Percentiles rank a stretch among this genome's conserved stretches.
Evolutionary conservation across 92 coral and sea anemone species (phyloP).

Genomic region (Phenganax stokvisi): DNA sequence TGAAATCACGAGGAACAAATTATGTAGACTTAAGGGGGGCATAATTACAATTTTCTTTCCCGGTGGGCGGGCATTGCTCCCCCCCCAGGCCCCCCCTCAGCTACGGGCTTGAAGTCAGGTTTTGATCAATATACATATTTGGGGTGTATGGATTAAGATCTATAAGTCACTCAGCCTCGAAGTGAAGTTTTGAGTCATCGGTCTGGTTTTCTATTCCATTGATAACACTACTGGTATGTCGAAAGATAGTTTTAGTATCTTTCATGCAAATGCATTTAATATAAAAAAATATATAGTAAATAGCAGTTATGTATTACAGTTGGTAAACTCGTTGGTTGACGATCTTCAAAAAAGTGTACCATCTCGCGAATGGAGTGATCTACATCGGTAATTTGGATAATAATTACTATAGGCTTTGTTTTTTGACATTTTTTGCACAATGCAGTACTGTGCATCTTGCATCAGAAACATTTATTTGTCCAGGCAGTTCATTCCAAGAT

Average conservation of each 20-base stretch:
- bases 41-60: no score
- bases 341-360: constrained; percentile 46
- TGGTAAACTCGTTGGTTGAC: constrained; percentile 61
- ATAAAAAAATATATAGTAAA: no score
- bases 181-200: no score
- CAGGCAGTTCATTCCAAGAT: constrained; percentile 56
- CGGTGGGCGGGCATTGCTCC: no score
- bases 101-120: background rate
- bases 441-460: background rate
- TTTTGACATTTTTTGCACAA: background rate
- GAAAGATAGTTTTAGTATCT: no score
- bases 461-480: background rate
- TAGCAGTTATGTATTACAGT: constrained; percentile 34
- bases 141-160: background rate
- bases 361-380: constrained; percentile 47
- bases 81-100: no score
- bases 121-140: background rate
- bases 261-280: no score
- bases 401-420: background rate
- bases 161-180: background rate
- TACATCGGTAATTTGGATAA: constrained; percentile 42
- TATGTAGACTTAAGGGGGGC: no score
- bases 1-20: no score
- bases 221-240: no score
- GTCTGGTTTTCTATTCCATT: no score